phyloP scores from a whole-genome alignment of 2,113 vertebrate genomes.

The Tetrao urogallus region DNA sequence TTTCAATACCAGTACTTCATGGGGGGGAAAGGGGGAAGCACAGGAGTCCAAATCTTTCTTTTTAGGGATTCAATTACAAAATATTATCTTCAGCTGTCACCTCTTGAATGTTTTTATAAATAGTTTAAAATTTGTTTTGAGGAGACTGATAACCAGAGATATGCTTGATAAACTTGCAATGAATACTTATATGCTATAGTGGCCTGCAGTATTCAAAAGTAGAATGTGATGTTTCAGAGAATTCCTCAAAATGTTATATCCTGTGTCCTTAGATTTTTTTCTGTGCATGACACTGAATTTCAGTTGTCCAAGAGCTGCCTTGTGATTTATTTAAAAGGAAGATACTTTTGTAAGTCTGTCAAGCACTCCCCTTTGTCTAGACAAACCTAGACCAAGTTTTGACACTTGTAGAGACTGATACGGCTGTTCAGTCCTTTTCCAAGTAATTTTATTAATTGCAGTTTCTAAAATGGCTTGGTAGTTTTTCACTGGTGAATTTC shows the following conservation, averaged over 20 bases:
- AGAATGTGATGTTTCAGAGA: not conserved
- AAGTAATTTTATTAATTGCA: not conserved
- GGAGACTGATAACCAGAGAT: not conserved
- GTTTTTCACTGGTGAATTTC: not conserved
- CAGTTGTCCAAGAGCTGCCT: not conserved
- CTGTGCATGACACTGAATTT: not conserved
- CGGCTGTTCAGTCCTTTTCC: not conserved
- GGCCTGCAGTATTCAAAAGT: not conserved
- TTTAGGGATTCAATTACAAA: not conserved
- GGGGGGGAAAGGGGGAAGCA: not conserved
- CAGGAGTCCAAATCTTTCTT: not conserved
- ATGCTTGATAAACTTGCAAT: not conserved
- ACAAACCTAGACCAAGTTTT: not conserved
- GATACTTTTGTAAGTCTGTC: not conserved
- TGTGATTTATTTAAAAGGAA: slow-evolving; percentile 5
- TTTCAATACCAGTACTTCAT: not conserved
- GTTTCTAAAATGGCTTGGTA: not conserved
- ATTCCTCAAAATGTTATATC: not conserved
- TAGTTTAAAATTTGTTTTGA: not conserved
- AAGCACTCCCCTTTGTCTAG: not conserved
- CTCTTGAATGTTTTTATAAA: not conserved
- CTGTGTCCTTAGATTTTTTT: not conserved
- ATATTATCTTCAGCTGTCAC: not conserved
- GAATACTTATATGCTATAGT: not conserved
- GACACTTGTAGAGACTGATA: not conserved